Conservation (phyloP, 2,113 vertebrate genomes). For the Lasiurus borealis region DNA sequence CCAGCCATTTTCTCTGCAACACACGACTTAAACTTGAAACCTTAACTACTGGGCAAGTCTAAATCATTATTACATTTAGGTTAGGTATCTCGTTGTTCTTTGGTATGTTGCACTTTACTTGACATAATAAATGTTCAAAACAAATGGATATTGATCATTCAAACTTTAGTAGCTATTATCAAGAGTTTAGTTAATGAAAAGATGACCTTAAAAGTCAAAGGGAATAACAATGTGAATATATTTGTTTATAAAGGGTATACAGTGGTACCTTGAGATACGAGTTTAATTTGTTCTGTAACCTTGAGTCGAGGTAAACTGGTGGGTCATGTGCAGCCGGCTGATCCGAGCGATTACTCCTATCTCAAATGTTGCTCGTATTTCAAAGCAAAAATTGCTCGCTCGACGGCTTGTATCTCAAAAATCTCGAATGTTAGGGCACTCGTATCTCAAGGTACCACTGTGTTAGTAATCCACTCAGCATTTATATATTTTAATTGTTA, state of each 20-base stretch:
- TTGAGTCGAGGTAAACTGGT: no score
- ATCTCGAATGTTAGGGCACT: no score
- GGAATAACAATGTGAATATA: background rate
- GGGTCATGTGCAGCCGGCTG: no score
- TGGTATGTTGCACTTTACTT: background rate
- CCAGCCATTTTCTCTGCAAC: constrained; percentile 23
- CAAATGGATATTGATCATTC: background rate
- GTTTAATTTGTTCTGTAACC: no score
- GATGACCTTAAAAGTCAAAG: background rate
- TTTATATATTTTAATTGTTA: constrained; percentile 8
- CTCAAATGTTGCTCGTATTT: no score
- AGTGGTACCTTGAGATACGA: no score
- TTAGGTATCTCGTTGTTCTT: background rate
- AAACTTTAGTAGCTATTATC: background rate
- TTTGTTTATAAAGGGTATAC: constrained; percentile 18
- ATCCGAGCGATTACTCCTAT: no score
- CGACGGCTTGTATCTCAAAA: no score
- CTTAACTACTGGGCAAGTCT: constrained; percentile 4
- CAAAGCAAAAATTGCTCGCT: no score
- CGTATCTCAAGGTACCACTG: no score
- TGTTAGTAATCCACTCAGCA: background rate
- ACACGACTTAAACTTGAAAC: constrained; percentile 52
- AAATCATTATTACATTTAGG: constrained; percentile 46
- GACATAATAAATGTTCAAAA: constrained; percentile 29
- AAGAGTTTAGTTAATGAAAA: constrained; percentile 18